Evolutionary conservation across 1,140 invertebrate genomes (phyloP), one percentile per base, ranked within the genome.

Genomic region (Microplitis mediator): DNA sequence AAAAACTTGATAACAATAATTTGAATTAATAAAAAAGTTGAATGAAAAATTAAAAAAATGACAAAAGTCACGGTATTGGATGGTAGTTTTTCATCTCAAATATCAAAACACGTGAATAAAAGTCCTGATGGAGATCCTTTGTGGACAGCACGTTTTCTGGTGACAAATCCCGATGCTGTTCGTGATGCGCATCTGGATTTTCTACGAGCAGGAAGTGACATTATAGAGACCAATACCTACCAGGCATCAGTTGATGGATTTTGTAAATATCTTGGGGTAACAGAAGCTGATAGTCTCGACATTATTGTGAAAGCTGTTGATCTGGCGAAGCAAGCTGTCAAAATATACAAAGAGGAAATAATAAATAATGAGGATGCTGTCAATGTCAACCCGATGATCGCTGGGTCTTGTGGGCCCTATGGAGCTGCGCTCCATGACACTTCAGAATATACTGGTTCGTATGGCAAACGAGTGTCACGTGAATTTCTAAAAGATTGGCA

Each of bases 391-490:
- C 90, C 92, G 1, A 74, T 92, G 32, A 89, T 95, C 54, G 91
- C 93, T 54, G 97, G 95, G 6, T 96, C 95, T 0, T 91, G 97
- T 51, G 96, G 97, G 0, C 95, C 97, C 0, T 98, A 96, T 80
- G 97, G 95, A 0, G 95, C 96, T 4, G 92, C 90, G 75, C 87
- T 97, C 4, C 91, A 93, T 78, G 95, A 98, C 85, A 93, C 92
- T 16, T 97, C 96, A 0, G 97, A 98, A 85, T 98, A 97, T 80
- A 92, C 89, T 52, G 97, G 97, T 23, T 89, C 88, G 69, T 98
- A 98, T 81, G 90, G 92, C 0, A 91, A 93, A 58, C 89, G 82
- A 1, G 90, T 95, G 5, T 86, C 91, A 31, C 84, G 86, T 14
- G 86, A 92, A 79, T 74, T 76, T 58, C 32, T 76, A 5, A 74